Percentiles rank a stretch among this genome's conserved stretches.
phyloP scores from a whole-genome alignment of 1,140 invertebrate species.

The Ooceraea biroi region DNA sequence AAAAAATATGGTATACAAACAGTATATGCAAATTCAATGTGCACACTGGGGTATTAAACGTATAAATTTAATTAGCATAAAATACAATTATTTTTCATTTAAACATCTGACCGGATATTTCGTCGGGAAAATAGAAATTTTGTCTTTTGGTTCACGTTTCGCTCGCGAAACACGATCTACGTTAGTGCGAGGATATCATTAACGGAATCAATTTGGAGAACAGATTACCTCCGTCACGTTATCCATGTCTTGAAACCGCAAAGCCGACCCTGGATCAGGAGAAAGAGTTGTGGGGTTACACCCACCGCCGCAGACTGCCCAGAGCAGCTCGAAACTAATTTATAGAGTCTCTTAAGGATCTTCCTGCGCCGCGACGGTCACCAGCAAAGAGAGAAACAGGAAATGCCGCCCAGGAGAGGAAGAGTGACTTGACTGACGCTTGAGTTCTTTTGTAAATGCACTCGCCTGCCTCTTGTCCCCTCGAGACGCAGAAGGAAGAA shows the following conservation, averaged over 20 bases:
- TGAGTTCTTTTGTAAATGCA: conserved; percentile 60
- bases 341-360: conserved; percentile 61
- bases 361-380: background rate
- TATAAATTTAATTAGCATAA: background rate
- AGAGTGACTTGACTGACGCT: conserved; percentile 47
- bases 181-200: background rate
- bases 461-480: background rate
- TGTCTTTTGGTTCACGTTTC: no score
- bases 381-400: conserved; percentile 20
- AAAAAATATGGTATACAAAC: no score
- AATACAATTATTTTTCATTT: background rate
- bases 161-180: no score
- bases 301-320: conserved; percentile 1
- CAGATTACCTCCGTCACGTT: background rate
- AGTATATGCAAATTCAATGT: no score
- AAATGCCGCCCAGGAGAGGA: background rate
- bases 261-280: background rate
- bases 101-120: background rate
- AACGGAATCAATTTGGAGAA: background rate
- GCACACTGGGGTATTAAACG: background rate
- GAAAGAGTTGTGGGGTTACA: background rate
- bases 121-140: no score
- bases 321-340: conserved; percentile 68
- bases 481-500: background rate
- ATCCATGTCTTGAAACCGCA: no score